Evolutionary conservation across 2,113 vertebrate species (phyloP).

Genomic region (Chauna torquata): DNA sequence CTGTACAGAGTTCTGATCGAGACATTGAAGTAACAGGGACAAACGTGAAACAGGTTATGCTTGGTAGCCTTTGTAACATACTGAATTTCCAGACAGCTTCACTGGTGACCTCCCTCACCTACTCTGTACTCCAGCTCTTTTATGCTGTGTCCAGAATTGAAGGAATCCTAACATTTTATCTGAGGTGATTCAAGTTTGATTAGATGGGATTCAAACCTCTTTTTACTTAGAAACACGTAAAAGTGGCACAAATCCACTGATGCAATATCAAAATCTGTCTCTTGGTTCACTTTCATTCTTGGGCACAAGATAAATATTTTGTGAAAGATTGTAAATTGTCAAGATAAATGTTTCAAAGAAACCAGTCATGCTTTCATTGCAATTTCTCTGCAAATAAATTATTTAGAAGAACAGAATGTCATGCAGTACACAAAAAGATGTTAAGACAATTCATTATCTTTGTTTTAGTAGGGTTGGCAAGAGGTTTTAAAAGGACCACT

Average conservation of each 20-base stretch:
- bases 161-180: neutral
- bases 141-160: neutral
- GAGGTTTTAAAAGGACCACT: neutral
- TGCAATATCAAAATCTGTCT: neutral
- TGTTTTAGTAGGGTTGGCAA: neutral
- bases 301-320: neutral
- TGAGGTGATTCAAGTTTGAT: neutral
- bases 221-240: neutral
- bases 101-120: neutral
- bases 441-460: neutral
- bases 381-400: conserved; percentile 26
- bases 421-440: neutral
- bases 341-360: neutral
- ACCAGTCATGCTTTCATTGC: neutral
- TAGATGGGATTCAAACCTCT: neutral
- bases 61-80: neutral
- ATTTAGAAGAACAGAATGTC: conserved; percentile 12
- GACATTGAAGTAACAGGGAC: neutral
- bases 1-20: neutral
- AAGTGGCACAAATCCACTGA: neutral
- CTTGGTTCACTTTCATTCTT: neutral
- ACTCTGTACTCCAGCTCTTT: neutral
- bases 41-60: neutral
- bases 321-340: neutral
- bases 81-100: neutral